phyloP scores from a whole-genome alignment of 2,888 invertebrate genomes.

The Caenorhabditis sp. region DNA sequence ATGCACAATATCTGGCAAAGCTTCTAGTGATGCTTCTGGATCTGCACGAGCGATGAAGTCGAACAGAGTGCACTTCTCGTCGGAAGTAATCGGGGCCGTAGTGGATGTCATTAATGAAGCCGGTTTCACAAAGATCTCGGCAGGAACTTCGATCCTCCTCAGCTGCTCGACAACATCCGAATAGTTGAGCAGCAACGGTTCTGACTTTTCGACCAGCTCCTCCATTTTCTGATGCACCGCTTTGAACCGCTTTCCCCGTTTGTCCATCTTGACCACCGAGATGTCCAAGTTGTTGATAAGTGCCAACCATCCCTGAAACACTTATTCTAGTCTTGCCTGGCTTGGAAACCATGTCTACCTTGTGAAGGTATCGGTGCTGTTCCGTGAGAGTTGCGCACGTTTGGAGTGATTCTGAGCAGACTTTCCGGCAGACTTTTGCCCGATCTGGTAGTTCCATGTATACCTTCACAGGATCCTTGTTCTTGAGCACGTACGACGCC shows the following conservation, averaged over 20 bases:
- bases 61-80: constrained; percentile 65
- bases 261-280: constrained; percentile 58
- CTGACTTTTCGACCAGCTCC: constrained; percentile 52
- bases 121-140: constrained; percentile 50
- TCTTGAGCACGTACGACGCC: constrained; percentile 29
- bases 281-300: constrained; percentile 74
- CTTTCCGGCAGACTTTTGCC: constrained; percentile 48
- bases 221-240: constrained; percentile 9
- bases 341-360: too few species aligned
- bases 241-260: constrained; percentile 52
- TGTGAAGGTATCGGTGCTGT: constrained; percentile 71
- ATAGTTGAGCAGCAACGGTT: constrained; percentile 65
- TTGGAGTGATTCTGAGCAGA: constrained; percentile 36
- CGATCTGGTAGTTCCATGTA: constrained; percentile 59
- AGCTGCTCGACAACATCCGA: constrained; percentile 70
- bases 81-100: constrained; percentile 17
- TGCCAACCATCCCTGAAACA: constrained; percentile 73
- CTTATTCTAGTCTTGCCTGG: too few species aligned
- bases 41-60: constrained; percentile 75
- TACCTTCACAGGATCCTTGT: constrained; percentile 11
- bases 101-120: constrained; percentile 42
- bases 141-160: constrained; percentile 49
- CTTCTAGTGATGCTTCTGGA: constrained; percentile 58
- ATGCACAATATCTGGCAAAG: constrained; percentile 55
- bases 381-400: constrained; percentile 67